These are phyloP conservation scores for Coptotermes formosanus DNA, from an alignment of 1,140 invertebrate genomes.

Conservation along the genomic window DNA sequence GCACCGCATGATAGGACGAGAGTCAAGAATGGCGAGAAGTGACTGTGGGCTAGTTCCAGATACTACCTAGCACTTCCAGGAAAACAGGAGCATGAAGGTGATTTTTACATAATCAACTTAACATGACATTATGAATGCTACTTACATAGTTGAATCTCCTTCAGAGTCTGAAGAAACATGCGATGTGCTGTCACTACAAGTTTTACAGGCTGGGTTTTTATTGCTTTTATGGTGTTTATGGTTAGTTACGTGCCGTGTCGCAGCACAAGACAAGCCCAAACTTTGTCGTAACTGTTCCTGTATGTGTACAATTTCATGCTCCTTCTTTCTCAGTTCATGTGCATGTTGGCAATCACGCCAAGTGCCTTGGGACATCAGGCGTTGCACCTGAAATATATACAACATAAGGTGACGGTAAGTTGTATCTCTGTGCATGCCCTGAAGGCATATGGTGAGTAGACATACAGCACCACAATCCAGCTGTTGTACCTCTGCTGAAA, in stretches of 20 bases:
- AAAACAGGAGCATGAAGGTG: background rate
- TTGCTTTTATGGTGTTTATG: background rate
- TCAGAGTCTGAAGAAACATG: background rate
- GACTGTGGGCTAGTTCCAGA: too few relatives aligned
- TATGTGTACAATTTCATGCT: background rate
- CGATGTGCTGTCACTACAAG: background rate
- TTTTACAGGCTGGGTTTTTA: background rate
- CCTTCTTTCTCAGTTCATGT: conserved; percentile 21
- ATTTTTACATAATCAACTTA: background rate
- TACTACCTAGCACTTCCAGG: background rate
- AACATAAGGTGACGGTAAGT: too few relatives aligned
- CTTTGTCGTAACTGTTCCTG: background rate
- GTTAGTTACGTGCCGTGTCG: background rate
- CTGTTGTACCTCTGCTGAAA: too few relatives aligned
- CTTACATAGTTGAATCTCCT: background rate
- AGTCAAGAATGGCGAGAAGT: too few relatives aligned
- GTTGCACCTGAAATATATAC: conserved; percentile 3
- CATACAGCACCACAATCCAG: too few relatives aligned
- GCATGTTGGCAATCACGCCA: conserved; percentile 6
- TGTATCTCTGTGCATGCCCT: too few relatives aligned
- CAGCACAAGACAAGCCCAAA: background rate
- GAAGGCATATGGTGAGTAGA: too few relatives aligned
- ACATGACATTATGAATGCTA: background rate
- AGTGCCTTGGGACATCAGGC: background rate
- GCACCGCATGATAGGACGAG: too few relatives aligned